A percentile compares a stretch with the other conserved stretches of the same genome.
Conservation (phyloP, 2,888 invertebrate species). For the Cyrtodaria siliqua region DNA sequence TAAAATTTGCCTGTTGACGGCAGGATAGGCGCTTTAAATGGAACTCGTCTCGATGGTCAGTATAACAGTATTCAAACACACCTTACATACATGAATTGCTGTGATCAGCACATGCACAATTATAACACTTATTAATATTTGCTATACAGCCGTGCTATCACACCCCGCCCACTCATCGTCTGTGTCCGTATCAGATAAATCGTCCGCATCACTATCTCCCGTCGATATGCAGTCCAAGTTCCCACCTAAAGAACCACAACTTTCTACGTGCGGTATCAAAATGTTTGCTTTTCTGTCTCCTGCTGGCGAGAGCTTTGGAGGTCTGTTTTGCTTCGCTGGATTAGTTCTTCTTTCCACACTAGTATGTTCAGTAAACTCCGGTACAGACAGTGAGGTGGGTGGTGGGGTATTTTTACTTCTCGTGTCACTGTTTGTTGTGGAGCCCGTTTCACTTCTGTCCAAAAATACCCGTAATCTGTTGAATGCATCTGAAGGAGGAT, state of each 20-base stretch:
- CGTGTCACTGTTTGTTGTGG: background rate
- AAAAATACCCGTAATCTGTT: too few species aligned
- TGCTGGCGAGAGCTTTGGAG: constrained; percentile 26
- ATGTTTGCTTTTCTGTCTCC: constrained; percentile 25
- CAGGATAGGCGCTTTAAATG: too few species aligned
- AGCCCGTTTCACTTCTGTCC: too few species aligned
- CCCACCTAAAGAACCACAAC: constrained; percentile 23
- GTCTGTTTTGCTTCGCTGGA: constrained; percentile 1
- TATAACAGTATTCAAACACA: too few species aligned
- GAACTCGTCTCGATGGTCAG: too few species aligned
- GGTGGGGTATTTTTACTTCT: constrained; percentile 11
- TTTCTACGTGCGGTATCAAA: constrained; percentile 11
- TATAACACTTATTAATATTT: too few species aligned
- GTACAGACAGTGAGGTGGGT: constrained; percentile 43
- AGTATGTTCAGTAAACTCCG: constrained; percentile 30
- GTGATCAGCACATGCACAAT: too few species aligned
- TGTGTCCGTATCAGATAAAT: constrained; percentile 79
- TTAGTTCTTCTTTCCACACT: constrained; percentile 10
- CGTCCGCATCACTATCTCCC: constrained; percentile 75
- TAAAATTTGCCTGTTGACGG: too few species aligned
- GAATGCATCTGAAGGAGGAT: too few species aligned
- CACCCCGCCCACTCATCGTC: constrained; percentile 82
- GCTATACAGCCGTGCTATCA: constrained; percentile 76
- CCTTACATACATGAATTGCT: too few species aligned
- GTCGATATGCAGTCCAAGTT: constrained; percentile 5